Evolutionary conservation across 2,797 vertebrate species (phyloP).

Genomic region (Botia almorhae): DNA sequence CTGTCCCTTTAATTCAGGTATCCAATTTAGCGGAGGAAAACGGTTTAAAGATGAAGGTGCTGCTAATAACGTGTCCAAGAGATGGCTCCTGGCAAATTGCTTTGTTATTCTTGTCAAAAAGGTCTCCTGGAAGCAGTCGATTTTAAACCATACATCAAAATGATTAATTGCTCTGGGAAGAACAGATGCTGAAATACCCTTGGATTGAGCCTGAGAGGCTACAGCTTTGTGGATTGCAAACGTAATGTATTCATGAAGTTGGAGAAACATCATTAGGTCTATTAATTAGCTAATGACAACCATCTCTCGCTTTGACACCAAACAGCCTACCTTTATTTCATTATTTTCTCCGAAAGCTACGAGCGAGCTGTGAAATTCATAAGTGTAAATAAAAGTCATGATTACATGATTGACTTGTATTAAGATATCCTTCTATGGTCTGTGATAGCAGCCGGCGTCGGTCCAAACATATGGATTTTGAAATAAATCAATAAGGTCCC

Average conservation of each 20-base stretch:
- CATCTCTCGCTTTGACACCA: constrained; percentile 57
- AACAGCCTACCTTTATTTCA: constrained; percentile 33
- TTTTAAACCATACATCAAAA: constrained; percentile 98
- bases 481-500: not conserved
- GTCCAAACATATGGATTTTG: not conserved
- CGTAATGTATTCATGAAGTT: constrained; percentile 90
- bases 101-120: constrained; percentile 98
- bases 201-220: constrained; percentile 84
- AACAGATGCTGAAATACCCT: constrained; percentile 95
- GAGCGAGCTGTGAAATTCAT: constrained; percentile 27
- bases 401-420: constrained; percentile 35
- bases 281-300: constrained; percentile 81
- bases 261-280: constrained; percentile 87
- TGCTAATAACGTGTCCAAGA: constrained; percentile 91
- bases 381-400: constrained; percentile 53
- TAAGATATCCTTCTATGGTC: not conserved
- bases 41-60: constrained; percentile 84
- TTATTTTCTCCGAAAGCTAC: constrained; percentile 48
- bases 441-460: not conserved
- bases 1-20: constrained; percentile 78
- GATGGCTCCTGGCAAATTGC: constrained; percentile 96
- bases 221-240: constrained; percentile 82
- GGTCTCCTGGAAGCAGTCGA: constrained; percentile 93
- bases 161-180: constrained; percentile 99
- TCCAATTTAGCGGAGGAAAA: constrained; percentile 70